A percentile compares a stretch with the other conserved stretches of the same genome.
These are phyloP conservation scores for Leptinotarsa tumamoca DNA, from an alignment of 2,888 invertebrate species.

Conservation along the genomic window DNA sequence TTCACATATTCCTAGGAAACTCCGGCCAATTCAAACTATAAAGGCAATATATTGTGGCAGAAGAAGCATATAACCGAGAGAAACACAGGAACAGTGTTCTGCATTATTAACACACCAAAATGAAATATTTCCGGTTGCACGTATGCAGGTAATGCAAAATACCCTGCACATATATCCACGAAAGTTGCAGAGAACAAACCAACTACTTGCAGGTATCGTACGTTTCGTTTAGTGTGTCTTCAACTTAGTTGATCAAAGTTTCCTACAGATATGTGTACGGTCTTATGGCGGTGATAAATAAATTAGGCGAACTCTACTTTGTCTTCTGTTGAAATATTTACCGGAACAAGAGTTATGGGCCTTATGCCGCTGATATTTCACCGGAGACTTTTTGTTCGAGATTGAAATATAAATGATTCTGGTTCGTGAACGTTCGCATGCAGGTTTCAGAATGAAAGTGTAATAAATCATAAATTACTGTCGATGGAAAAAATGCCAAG, in stretches of 20 bases:
- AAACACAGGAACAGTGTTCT: slow-evolving; percentile 36
- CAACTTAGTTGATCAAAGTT: slow-evolving; percentile 36
- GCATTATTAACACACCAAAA: slow-evolving; percentile 49
- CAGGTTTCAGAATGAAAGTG: background rate
- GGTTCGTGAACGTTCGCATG: background rate
- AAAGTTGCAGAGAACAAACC: slow-evolving; percentile 27
- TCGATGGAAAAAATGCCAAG: background rate
- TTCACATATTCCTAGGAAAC: slow-evolving; percentile 21
- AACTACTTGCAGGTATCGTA: slow-evolving; percentile 26
- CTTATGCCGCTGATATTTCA: background rate
- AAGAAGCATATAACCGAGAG: slow-evolving; percentile 35
- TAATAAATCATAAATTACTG: background rate
- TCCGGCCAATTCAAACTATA: slow-evolving; percentile 45
- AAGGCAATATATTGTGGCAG: slow-evolving; percentile 42
- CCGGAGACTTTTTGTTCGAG: background rate
- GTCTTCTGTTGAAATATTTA: slow-evolving; percentile 33
- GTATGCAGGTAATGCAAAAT: slow-evolving; percentile 41
- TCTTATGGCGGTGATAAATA: slow-evolving; percentile 35
- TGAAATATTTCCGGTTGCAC: slow-evolving; percentile 44
- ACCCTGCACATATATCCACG: slow-evolving; percentile 32
- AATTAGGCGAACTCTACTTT: slow-evolving; percentile 30
- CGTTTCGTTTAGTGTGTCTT: slow-evolving; percentile 34
- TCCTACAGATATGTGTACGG: slow-evolving; percentile 25
- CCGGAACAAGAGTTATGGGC: slow-evolving; percentile 29
- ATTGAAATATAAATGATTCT: background rate